Evolutionary conservation across 2,113 vertebrate species (phyloP).

Genomic region (Furnarius figulus): DNA sequence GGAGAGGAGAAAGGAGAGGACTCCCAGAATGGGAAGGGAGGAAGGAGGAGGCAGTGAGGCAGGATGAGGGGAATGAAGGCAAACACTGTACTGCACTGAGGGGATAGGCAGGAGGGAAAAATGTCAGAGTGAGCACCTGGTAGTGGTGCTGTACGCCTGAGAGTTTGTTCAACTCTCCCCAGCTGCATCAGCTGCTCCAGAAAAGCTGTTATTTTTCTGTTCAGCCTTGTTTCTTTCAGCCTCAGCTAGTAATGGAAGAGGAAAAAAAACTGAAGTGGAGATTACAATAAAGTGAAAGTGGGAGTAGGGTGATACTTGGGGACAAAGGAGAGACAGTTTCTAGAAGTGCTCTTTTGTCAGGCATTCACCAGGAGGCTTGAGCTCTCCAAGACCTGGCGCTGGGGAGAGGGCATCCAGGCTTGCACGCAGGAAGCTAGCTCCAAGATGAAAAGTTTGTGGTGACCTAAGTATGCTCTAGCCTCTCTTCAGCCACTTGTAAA

Average conservation of each 20-base stretch:
- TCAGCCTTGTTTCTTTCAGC: neutral
- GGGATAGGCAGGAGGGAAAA: neutral
- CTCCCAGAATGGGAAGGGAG: neutral
- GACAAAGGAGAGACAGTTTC: neutral
- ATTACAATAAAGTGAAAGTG: neutral
- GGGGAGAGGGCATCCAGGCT: neutral
- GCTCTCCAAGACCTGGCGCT: neutral
- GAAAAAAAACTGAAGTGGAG: neutral
- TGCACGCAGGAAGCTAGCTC: accelerated
- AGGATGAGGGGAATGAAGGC: neutral
- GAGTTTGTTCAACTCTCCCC: neutral
- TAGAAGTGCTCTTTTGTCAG: neutral
- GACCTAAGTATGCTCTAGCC: neutral
- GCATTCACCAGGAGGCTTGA: neutral
- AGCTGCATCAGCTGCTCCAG: neutral
- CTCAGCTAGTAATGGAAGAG: neutral
- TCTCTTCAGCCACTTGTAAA: neutral
- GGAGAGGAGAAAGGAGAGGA: conserved; percentile 2
- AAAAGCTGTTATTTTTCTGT: neutral
- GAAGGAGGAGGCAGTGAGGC: conserved; percentile 5
- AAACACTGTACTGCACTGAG: neutral
- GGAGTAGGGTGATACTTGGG: neutral
- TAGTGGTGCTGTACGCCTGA: conserved; percentile 5
- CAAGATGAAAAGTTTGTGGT: neutral
- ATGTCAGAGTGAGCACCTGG: neutral